Conservation (phyloP, 2,888 invertebrate genomes). For the Temnothorax rugatulus region DNA sequence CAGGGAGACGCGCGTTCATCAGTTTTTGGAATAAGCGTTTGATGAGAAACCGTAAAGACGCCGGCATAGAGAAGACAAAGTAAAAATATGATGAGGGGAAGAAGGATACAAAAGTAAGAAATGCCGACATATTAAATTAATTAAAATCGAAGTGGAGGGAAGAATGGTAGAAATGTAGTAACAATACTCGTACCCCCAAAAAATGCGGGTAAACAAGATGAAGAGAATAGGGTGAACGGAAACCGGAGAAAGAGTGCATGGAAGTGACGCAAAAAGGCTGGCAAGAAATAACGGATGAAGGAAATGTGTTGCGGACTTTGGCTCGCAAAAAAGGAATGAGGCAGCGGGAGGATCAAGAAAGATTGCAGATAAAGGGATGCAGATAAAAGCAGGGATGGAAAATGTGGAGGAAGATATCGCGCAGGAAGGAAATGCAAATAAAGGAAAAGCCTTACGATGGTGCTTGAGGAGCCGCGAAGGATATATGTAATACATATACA, state of each 20-base stretch:
- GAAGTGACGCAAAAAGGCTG: background rate
- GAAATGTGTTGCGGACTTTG: slow-evolving; percentile 48
- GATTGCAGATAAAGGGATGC: slow-evolving; percentile 49
- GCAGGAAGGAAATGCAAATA: slow-evolving; percentile 53
- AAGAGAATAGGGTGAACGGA: slow-evolving; percentile 24
- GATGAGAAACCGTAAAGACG: background rate
- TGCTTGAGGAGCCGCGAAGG: slow-evolving; percentile 21
- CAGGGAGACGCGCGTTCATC: background rate
- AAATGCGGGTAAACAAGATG: slow-evolving; percentile 30
- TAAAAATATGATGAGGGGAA: background rate
- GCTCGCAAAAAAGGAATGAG: slow-evolving; percentile 19
- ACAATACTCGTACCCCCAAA: background rate
- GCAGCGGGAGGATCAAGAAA: slow-evolving; percentile 39
- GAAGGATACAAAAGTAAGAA: background rate
- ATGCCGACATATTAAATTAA: slow-evolving; percentile 21
- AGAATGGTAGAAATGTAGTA: background rate
- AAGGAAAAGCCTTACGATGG: slow-evolving; percentile 30
- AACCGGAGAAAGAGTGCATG: background rate
- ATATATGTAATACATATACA: background rate
- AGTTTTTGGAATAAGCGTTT: background rate
- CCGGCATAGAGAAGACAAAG: too few relatives aligned
- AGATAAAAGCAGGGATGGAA: slow-evolving; percentile 37
- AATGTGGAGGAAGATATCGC: slow-evolving; percentile 40
- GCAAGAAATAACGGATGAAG: slow-evolving; percentile 12
- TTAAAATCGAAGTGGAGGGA: slow-evolving; percentile 4